These are phyloP conservation scores for Drosophila bunnanda DNA, from an alignment of 2,888 invertebrate genomes.

Conservation along the genomic window DNA sequence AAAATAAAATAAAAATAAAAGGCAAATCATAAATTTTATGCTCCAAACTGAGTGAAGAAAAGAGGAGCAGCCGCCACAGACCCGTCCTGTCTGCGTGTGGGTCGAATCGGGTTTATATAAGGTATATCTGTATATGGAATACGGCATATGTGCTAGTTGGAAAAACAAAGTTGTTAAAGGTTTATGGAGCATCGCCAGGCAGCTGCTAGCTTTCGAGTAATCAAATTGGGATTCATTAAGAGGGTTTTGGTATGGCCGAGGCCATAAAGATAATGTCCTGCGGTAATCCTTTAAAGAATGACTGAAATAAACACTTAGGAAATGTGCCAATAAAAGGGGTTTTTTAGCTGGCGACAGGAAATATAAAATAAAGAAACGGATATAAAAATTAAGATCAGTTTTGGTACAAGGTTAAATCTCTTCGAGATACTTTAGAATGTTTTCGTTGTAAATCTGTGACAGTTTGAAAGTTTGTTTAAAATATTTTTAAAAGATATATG, in stretches of 20 bases:
- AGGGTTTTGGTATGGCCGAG: not conserved
- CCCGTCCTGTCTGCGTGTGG: conserved; percentile 20
- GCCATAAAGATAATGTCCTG: conserved; percentile 39
- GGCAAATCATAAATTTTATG: conserved; percentile 80
- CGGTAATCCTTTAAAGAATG: conserved; percentile 19
- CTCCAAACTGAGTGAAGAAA: conserved; percentile 51
- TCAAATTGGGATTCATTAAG: conserved; percentile 43
- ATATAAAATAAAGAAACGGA: not conserved
- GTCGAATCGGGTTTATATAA: conserved; percentile 52
- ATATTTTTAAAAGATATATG: too few species aligned
- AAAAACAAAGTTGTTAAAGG: conserved; percentile 61
- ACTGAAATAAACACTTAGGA: conserved; percentile 3
- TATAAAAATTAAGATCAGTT: conserved; percentile 9
- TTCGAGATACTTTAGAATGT: not conserved
- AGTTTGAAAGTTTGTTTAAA: too few species aligned
- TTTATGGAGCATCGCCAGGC: conserved; percentile 49
- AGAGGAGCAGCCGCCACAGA: conserved; percentile 26
- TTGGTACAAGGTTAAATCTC: not conserved
- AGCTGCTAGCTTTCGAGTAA: conserved; percentile 25
- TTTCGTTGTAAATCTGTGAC: too few species aligned
- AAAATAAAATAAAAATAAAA: conserved; percentile 33
- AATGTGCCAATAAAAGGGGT: conserved; percentile 19
- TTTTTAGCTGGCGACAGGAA: conserved; percentile 10
- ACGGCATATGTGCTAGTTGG: not conserved
- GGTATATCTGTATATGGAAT: conserved; percentile 3